Percentiles rank a stretch among this genome's conserved stretches.
Conservation (phyloP, 2,888 invertebrate genomes). For the Thymelicus acteon region DNA sequence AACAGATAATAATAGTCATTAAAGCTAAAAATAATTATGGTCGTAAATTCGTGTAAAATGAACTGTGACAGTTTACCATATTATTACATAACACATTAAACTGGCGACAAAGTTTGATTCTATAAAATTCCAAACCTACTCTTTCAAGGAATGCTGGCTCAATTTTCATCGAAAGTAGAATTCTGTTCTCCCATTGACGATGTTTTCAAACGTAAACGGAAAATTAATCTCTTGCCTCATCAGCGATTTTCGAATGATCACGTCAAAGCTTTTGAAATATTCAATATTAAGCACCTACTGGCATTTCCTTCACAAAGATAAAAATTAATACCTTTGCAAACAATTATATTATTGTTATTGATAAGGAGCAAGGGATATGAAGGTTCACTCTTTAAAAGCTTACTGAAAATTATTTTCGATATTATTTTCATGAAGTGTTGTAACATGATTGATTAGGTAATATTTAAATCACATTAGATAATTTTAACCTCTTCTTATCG, state of each 20-base stretch:
- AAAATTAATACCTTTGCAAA: constrained; percentile 25
- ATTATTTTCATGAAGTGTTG: too few species aligned
- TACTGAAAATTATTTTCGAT: too few species aligned
- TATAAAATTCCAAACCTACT: not conserved
- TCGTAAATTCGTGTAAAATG: too few species aligned
- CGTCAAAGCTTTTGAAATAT: constrained; percentile 36
- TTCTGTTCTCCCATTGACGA: constrained; percentile 30
- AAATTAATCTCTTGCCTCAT: constrained; percentile 36
- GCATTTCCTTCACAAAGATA: constrained; percentile 19
- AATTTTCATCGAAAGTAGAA: constrained; percentile 27
- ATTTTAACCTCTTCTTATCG: too few species aligned
- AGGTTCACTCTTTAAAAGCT: too few species aligned
- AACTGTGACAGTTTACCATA: too few species aligned
- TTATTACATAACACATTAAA: not conserved
- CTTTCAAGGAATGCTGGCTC: constrained; percentile 14
- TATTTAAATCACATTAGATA: too few species aligned
- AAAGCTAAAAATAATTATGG: too few species aligned
- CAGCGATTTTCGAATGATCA: constrained; percentile 29
- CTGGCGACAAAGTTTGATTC: not conserved
- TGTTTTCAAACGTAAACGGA: constrained; percentile 36
- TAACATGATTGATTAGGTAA: too few species aligned
- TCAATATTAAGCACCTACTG: constrained; percentile 35
- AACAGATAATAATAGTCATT: too few species aligned
- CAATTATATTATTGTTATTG: constrained; percentile 21
- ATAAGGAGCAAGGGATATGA: not conserved